Conservation (phyloP, 2,113 vertebrate genomes). For the Emydocephalus ijimae region DNA sequence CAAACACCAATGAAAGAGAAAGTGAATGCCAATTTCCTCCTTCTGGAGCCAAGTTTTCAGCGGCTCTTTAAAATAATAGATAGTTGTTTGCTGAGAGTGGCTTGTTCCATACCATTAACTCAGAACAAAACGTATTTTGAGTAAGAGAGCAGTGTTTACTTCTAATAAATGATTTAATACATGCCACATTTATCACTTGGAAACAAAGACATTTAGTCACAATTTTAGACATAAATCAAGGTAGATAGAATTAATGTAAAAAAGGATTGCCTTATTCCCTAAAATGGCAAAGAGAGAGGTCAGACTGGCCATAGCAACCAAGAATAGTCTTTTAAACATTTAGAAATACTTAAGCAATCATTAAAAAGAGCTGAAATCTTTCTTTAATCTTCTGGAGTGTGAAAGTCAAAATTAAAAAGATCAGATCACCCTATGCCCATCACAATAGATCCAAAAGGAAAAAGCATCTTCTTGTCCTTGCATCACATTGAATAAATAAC, state of each 20-base stretch:
- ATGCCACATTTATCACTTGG: conserved; percentile 69
- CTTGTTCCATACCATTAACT: conserved; percentile 80
- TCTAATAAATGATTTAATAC: conserved; percentile 76
- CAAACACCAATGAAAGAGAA: conserved; percentile 66
- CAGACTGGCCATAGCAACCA: conserved; percentile 75
- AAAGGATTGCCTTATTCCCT: conserved; percentile 67
- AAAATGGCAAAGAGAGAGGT: conserved; percentile 75
- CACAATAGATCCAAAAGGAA: conserved; percentile 75
- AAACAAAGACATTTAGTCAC: conserved; percentile 73
- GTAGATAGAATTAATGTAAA: conserved; percentile 69
- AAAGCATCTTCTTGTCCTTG: conserved; percentile 79
- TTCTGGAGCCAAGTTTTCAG: conserved; percentile 74
- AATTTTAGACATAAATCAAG: conserved; percentile 79
- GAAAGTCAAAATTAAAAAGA: conserved; percentile 83
- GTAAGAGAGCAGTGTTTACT: conserved; percentile 77
- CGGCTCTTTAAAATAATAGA: conserved; percentile 71
- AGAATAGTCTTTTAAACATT: conserved; percentile 69
- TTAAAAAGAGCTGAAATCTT: conserved; percentile 77
- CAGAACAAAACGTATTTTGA: conserved; percentile 81
- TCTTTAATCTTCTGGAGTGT: conserved; percentile 76
- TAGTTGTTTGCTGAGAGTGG: conserved; percentile 73
- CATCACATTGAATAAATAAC: conserved; percentile 79
- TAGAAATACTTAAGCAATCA: conserved; percentile 74
- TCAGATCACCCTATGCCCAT: conserved; percentile 76
- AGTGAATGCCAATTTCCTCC: conserved; percentile 72